Evolutionary conservation across 2,113 vertebrate genomes (phyloP).

Genomic region (Cercopithecus mona): DNA sequence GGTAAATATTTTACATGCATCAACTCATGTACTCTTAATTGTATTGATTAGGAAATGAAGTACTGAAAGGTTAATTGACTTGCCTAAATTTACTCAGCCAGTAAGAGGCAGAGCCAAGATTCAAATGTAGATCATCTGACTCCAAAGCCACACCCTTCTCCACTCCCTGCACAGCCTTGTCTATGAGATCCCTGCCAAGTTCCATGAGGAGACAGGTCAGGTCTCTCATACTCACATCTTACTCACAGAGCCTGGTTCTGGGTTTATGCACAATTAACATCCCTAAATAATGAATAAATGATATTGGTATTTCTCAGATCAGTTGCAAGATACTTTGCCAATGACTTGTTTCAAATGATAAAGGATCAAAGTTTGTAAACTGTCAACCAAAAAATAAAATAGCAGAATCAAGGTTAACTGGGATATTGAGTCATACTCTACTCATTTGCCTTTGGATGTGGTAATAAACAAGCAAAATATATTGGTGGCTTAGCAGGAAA

Average conservation of each 20-base stretch:
- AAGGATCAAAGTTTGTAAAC: not conserved
- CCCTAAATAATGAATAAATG: conserved; percentile 30
- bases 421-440: not conserved
- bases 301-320: not conserved
- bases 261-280: not conserved
- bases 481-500: not conserved
- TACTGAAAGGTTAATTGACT: conserved; percentile 37
- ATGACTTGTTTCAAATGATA: conserved; percentile 9
- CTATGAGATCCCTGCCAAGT: not conserved
- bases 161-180: not conserved
- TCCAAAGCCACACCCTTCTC: not conserved
- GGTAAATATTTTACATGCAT: not conserved
- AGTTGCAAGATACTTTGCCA: conserved; percentile 22
- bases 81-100: not conserved
- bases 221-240: not conserved
- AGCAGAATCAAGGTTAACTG: not conserved
- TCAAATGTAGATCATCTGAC: not conserved
- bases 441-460: not conserved
- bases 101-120: not conserved
- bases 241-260: not conserved
- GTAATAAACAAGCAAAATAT: not conserved
- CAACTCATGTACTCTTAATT: conserved; percentile 24
- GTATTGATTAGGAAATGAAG: conserved; percentile 23
- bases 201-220: not conserved
- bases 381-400: not conserved